These are phyloP conservation scores for Stichodactyla mertensii DNA, from an alignment of 64 coral and sea anemone species.

Conservation along the genomic window DNA sequence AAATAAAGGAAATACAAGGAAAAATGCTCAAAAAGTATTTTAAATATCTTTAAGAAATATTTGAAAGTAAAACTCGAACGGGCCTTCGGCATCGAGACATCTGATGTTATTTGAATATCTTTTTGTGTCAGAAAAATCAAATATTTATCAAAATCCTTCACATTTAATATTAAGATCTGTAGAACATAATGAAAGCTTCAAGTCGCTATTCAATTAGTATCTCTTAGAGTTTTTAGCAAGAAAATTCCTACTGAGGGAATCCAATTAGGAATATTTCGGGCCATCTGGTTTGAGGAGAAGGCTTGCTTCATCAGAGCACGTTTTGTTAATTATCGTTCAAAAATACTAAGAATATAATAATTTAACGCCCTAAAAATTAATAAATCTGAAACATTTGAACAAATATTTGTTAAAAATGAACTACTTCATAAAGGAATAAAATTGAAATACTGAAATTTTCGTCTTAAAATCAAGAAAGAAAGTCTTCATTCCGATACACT, in stretches of 20 bases:
- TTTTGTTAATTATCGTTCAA: conserved; percentile 1
- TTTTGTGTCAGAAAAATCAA: conserved; percentile 16
- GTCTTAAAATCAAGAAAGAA: not conserved
- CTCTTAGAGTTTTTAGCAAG: conserved; percentile 3
- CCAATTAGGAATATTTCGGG: not conserved
- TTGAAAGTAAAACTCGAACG: not conserved
- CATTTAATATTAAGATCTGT: conserved; percentile 10
- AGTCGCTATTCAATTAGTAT: conserved; percentile 6
- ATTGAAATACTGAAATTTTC: not conserved
- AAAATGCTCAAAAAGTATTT: not conserved
- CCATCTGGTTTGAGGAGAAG: not conserved
- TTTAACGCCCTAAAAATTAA: not conserved
- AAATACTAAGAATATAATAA: not conserved
- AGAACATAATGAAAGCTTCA: conserved; percentile 20
- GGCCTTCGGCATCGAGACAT: not conserved
- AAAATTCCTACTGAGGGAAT: not conserved
- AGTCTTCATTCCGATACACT: not conserved
- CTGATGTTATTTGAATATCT: not conserved
- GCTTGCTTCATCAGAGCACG: not conserved
- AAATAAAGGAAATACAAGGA: not conserved
- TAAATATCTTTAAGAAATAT: not conserved
- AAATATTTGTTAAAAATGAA: too few species aligned
- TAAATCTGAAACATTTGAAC: not conserved
- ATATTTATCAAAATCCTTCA: conserved; percentile 19
- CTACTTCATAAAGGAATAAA: not conserved